Evolutionary conservation across 2,797 vertebrate genomes (phyloP).

Genomic region (Erpetoichthys calabaricus): DNA sequence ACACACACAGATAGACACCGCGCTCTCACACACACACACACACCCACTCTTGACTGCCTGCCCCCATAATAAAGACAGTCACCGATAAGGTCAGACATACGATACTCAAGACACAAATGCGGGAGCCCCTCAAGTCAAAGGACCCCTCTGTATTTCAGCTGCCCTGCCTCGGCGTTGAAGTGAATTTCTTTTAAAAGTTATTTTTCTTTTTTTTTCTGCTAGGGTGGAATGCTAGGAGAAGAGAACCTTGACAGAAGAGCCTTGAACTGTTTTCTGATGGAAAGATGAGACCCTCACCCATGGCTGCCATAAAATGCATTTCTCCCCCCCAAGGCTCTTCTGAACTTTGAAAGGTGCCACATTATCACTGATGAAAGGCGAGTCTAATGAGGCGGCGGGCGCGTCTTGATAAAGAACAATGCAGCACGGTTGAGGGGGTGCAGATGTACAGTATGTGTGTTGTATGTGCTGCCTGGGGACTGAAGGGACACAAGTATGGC

Average conservation of each 20-base stretch:
- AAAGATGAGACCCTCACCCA: constrained; percentile 88
- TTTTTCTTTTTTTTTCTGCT: constrained; percentile 52
- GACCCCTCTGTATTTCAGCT: constrained; percentile 51
- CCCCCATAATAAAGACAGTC: constrained; percentile 78
- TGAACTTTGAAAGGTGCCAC: constrained; percentile 75
- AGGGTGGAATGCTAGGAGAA: constrained; percentile 74
- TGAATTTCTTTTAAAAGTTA: constrained; percentile 66
- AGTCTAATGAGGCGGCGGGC: constrained; percentile 68
- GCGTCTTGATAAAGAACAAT: constrained; percentile 67
- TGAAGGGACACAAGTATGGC: no score
- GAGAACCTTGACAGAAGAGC: constrained; percentile 81
- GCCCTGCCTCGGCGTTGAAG: constrained; percentile 65
- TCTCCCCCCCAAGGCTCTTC: constrained; percentile 58
- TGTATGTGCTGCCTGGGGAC: no score
- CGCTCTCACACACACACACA: constrained; percentile 60
- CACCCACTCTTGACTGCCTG: constrained; percentile 74
- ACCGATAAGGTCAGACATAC: constrained; percentile 86
- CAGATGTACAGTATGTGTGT: no score
- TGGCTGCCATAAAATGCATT: constrained; percentile 79
- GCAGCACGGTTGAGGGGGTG: constrained; percentile 13
- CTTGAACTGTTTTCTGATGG: constrained; percentile 83
- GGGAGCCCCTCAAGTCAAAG: constrained; percentile 84
- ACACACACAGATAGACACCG: no score
- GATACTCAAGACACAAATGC: constrained; percentile 92
- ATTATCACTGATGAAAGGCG: constrained; percentile 65